Conservation (phyloP, 2,113 vertebrate species). For the Hypanus sabinus region DNA sequence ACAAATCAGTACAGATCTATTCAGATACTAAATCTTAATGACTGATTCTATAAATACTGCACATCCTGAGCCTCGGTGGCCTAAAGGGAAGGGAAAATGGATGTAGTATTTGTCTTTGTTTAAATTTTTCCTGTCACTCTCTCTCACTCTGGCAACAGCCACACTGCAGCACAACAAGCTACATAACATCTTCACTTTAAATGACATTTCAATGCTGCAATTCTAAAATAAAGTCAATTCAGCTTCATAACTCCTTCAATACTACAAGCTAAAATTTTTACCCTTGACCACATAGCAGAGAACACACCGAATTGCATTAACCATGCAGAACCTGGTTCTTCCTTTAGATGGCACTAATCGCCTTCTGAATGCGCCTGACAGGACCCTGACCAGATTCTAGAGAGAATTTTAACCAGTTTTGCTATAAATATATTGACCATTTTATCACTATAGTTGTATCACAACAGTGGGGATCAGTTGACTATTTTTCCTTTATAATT, state of each 20-base stretch:
- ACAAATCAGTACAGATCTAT: neutral
- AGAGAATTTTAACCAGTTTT: neutral
- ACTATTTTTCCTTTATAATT: neutral
- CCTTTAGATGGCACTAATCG: constrained; percentile 1
- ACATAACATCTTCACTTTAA: neutral
- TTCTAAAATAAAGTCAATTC: neutral
- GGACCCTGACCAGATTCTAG: neutral
- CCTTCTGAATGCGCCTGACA: neutral
- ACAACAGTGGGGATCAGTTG: neutral
- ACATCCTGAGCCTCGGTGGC: neutral
- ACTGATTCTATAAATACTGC: neutral
- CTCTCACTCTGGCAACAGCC: neutral
- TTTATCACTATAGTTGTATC: neutral
- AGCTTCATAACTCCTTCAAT: too few species aligned
- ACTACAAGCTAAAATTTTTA: too few species aligned
- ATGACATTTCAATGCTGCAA: neutral
- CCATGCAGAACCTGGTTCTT: neutral
- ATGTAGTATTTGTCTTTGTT: neutral
- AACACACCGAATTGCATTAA: neutral
- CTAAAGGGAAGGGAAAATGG: neutral
- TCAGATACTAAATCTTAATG: neutral
- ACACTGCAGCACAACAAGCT: neutral
- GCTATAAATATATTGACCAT: neutral
- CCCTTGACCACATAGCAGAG: neutral
- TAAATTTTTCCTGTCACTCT: neutral